Evolutionary conservation across 2,113 vertebrate genomes (phyloP).

Genomic region (Epinephelus lanceolatus): DNA sequence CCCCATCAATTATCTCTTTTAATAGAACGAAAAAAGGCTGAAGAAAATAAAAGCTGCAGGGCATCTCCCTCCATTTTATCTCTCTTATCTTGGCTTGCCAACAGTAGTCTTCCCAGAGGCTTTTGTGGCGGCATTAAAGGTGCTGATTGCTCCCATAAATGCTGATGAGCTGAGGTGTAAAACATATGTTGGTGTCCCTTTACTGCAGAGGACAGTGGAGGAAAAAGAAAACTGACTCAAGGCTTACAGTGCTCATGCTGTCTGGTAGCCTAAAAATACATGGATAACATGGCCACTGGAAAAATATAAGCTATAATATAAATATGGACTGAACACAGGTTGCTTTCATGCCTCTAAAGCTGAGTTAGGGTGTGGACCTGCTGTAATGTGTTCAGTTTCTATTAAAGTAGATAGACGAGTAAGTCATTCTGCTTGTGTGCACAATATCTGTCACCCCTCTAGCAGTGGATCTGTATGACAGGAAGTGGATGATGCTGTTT

Average conservation of each 20-base stretch:
- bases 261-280: neutral
- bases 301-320: constrained; percentile 12
- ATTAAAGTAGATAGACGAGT: neutral
- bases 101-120: constrained; percentile 44
- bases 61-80: neutral
- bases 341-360: neutral
- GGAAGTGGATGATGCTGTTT: constrained; percentile 19
- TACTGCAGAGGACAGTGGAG: neutral
- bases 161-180: constrained; percentile 56
- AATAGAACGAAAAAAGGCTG: neutral
- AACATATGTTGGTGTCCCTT: constrained; percentile 42
- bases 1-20: neutral
- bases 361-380: neutral
- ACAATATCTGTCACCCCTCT: constrained; percentile 9
- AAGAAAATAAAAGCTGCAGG: neutral
- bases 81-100: constrained; percentile 36
- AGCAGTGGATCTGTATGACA: neutral
- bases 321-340: constrained; percentile 9
- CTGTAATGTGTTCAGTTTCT: neutral
- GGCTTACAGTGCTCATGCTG: neutral
- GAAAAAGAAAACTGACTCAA: neutral
- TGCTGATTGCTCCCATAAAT: constrained; percentile 71
- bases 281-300: neutral
- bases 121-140: constrained; percentile 49
- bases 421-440: neutral